Evolutionary conservation across 2,113 vertebrate genomes (phyloP).

Genomic region (Psittacula cyanocephala): DNA sequence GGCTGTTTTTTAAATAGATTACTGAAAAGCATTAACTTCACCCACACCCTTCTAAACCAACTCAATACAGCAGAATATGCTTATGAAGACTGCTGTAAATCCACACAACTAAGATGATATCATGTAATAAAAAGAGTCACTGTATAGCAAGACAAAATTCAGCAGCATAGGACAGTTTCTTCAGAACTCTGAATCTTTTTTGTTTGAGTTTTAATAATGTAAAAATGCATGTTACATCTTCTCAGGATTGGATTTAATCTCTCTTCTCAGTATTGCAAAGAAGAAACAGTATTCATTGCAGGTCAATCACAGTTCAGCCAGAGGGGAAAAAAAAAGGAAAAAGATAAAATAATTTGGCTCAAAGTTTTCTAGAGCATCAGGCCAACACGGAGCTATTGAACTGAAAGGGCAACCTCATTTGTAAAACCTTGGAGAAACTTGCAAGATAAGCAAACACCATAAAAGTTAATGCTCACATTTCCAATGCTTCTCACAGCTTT

Average conservation of each 20-base stretch:
- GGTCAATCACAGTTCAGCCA: background rate
- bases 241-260: background rate
- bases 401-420: background rate
- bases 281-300: background rate
- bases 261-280: background rate
- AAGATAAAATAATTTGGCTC: background rate
- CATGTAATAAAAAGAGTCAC: background rate
- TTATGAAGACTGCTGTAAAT: background rate
- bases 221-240: background rate
- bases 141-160: background rate
- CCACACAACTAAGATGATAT: background rate
- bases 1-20: background rate
- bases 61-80: background rate
- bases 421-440: background rate
- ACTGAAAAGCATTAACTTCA: background rate
- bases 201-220: background rate
- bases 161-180: background rate
- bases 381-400: background rate
- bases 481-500: background rate
- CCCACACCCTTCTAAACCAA: background rate
- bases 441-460: background rate
- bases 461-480: background rate
- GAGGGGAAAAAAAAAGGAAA: accelerated
- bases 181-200: background rate
- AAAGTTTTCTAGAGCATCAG: background rate